Percentiles rank a stretch among this genome's conserved stretches.
These are phyloP conservation scores for Mallotus villosus DNA, from an alignment of 2,797 vertebrate species.

Conservation along the genomic window DNA sequence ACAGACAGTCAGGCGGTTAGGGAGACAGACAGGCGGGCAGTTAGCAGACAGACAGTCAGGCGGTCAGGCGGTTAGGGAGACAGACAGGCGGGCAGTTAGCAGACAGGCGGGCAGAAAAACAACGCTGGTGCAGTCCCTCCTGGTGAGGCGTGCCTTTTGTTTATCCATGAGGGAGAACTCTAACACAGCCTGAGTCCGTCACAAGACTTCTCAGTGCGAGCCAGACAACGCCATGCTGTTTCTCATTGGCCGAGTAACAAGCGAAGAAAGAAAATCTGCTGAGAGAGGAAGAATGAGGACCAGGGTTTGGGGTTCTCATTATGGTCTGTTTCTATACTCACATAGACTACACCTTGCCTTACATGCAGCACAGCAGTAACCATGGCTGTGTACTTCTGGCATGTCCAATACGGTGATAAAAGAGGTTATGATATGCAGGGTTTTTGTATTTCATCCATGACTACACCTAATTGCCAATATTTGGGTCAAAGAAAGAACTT, in stretches of 20 bases:
- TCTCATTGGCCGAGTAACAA: slow-evolving; percentile 26
- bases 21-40: too few relatives aligned
- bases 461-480: too few relatives aligned
- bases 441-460: too few relatives aligned
- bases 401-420: too few relatives aligned
- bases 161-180: background rate
- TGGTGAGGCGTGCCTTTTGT: too few relatives aligned
- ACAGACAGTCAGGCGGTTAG: too few relatives aligned
- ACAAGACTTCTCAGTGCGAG: slow-evolving; percentile 10
- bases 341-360: background rate
- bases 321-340: background rate
- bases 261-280: background rate
- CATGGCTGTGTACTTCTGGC: background rate
- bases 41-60: too few relatives aligned
- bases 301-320: slow-evolving; percentile 1
- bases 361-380: background rate
- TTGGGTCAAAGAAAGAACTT: too few relatives aligned
- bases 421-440: too few relatives aligned
- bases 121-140: background rate
- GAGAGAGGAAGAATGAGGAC: background rate
- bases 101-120: background rate
- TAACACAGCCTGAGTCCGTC: background rate
- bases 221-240: slow-evolving; percentile 26
- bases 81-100: background rate
- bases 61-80: background rate